Evolutionary conservation across 2,113 vertebrate genomes (phyloP).

Genomic region (Microtus ochrogaster): DNA sequence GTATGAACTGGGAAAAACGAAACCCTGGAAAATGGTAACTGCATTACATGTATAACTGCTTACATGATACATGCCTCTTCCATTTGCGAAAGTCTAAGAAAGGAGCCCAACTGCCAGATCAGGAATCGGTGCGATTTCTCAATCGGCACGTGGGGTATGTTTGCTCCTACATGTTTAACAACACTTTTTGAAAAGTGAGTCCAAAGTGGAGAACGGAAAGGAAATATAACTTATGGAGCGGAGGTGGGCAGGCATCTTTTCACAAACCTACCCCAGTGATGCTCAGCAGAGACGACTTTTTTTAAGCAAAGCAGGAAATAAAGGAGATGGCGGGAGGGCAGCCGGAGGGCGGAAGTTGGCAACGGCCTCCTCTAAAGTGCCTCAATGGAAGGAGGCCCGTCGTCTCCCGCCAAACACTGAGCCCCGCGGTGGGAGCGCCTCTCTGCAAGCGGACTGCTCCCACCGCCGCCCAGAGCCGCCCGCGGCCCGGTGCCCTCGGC

Average conservation of each 20-base stretch:
- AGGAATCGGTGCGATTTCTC: not conserved
- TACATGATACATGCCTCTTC: not conserved
- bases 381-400: slow-evolving; percentile 63
- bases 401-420: slow-evolving; percentile 49
- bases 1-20: not conserved
- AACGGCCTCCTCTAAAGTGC: slow-evolving; percentile 4
- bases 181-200: not conserved
- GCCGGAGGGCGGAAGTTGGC: slow-evolving; percentile 73
- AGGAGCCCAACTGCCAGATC: not conserved
- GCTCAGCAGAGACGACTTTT: not conserved
- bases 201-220: not conserved
- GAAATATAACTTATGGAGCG: not conserved
- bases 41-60: not conserved
- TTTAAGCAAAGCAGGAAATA: slow-evolving; percentile 43
- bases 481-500: not conserved
- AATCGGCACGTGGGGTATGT: not conserved
- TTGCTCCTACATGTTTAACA: not conserved
- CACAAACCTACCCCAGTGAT: not conserved
- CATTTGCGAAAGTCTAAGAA: not conserved
- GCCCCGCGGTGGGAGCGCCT: not conserved
- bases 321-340: slow-evolving; percentile 75
- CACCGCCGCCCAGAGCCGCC: too few species aligned
- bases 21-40: not conserved
- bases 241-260: not conserved
- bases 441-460: not conserved